These are phyloP conservation scores for Cordilura impudica DNA, from an alignment of 2,888 invertebrate species.

Conservation along the genomic window DNA sequence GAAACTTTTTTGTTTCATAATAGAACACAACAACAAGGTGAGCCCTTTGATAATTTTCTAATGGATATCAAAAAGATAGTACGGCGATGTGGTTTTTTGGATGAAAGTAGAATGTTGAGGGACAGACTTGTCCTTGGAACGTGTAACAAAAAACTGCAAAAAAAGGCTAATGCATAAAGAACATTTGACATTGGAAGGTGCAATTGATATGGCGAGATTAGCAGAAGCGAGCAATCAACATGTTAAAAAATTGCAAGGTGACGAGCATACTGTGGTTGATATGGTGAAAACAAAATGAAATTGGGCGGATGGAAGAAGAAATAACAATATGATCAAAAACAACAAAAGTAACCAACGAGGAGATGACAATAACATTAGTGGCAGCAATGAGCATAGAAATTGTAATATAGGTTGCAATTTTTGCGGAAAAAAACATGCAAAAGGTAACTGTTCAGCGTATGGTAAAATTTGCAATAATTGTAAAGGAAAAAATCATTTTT, in stretches of 20 bases:
- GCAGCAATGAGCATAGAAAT: neutral
- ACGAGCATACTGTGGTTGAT: neutral
- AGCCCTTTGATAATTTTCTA: constrained; percentile 63
- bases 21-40: constrained; percentile 36
- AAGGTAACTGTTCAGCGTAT: too few species aligned
- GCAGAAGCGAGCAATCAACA: neutral
- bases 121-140: constrained; percentile 59
- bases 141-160: too few species aligned
- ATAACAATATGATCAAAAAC: neutral
- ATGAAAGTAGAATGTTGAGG: constrained; percentile 50
- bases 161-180: too few species aligned
- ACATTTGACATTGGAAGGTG: too few species aligned
- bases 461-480: too few species aligned
- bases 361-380: neutral
- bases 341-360: neutral
- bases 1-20: constrained; percentile 24
- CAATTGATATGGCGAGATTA: neutral
- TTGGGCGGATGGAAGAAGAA: too few species aligned
- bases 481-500: too few species aligned
- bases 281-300: neutral
- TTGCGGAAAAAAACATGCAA: too few species aligned
- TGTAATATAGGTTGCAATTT: too few species aligned
- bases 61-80: constrained; percentile 62
- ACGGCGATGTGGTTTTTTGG: constrained; percentile 46
- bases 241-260: neutral